Conservation (phyloP, 2,113 vertebrate species). For the human (Homo sapiens) region DNA sequence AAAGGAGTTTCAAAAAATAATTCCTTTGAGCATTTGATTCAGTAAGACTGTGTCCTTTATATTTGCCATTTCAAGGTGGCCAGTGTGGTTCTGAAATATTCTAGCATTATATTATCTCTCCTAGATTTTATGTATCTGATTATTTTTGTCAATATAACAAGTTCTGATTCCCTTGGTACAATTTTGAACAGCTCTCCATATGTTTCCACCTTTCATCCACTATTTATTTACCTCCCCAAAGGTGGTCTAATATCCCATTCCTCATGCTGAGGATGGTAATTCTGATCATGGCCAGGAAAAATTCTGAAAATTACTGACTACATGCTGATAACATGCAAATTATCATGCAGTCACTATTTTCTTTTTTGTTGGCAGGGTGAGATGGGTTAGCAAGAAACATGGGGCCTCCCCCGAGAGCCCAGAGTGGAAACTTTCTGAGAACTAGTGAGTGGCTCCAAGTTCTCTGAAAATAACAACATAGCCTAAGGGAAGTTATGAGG, state of each 20-base stretch:
- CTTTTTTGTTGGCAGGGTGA: neutral
- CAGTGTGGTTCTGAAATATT: neutral
- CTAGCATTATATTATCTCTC: neutral
- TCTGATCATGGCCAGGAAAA: neutral
- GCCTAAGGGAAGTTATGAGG: too few relatives aligned
- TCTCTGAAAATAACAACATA: neutral
- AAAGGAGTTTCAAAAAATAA: constrained; percentile 6
- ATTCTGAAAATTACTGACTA: neutral
- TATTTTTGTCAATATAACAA: neutral
- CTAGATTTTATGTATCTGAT: constrained; percentile 8
- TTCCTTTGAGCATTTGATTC: neutral
- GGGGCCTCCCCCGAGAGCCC: neutral
- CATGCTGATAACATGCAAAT: neutral
- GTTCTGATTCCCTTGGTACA: neutral
- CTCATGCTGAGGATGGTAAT: neutral
- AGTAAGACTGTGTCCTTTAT: neutral
- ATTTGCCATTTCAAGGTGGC: neutral
- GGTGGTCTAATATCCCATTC: neutral
- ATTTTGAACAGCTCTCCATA: neutral
- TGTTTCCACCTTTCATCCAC: neutral
- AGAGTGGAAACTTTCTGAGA: neutral
- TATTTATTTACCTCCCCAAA: neutral
- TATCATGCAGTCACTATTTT: neutral
- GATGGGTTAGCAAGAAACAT: neutral
- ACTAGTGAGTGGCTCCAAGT: too few relatives aligned